These are phyloP conservation scores for Osmerus mordax DNA, from an alignment of 2,113 vertebrate genomes.

Conservation along the genomic window DNA sequence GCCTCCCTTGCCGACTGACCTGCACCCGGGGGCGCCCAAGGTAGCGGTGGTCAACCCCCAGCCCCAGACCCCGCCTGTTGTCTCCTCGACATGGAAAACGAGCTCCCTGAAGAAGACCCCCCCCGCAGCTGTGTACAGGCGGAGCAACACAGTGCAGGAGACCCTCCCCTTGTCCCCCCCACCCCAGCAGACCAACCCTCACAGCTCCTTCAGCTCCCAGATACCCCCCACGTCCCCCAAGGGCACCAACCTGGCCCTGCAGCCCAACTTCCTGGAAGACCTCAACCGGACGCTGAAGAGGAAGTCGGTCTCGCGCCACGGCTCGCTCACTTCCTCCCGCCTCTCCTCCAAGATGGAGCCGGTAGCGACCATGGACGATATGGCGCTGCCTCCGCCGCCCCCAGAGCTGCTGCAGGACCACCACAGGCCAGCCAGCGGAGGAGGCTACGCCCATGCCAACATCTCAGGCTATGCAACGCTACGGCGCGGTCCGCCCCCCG, in stretches of 20 bases:
- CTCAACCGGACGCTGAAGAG: slow-evolving; percentile 96
- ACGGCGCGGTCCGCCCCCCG: slow-evolving; percentile 89
- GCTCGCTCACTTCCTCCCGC: slow-evolving; percentile 84
- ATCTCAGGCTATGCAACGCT: slow-evolving; percentile 98
- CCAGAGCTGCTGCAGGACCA: slow-evolving; percentile 82
- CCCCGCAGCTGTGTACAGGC: slow-evolving; percentile 79
- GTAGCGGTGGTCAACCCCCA: slow-evolving; percentile 95
- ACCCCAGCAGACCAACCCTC: slow-evolving; percentile 67
- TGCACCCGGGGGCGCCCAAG: slow-evolving; percentile 80
- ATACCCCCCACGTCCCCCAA: slow-evolving; percentile 89
- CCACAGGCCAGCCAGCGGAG: slow-evolving; percentile 71
- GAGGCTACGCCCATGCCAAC: slow-evolving; percentile 70
- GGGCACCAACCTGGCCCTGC: slow-evolving; percentile 78
- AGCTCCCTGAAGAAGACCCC: slow-evolving; percentile 83
- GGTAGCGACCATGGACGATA: slow-evolving; percentile 93
- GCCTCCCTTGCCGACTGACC: slow-evolving; percentile 78
- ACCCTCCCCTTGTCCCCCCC: slow-evolving; percentile 61
- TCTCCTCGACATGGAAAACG: slow-evolving; percentile 75
- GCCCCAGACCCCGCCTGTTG: slow-evolving; percentile 72
- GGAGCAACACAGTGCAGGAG: slow-evolving; percentile 74
- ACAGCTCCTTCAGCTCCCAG: slow-evolving; percentile 61
- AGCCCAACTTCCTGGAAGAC: slow-evolving; percentile 94
- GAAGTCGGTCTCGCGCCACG: slow-evolving; percentile 92
- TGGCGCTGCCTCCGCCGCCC: slow-evolving; percentile 87
- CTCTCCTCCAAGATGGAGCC: slow-evolving; percentile 80